Base-by-base conservation (phyloP, 2,797 vertebrate species). In the Muscicapa striata region DNA sequence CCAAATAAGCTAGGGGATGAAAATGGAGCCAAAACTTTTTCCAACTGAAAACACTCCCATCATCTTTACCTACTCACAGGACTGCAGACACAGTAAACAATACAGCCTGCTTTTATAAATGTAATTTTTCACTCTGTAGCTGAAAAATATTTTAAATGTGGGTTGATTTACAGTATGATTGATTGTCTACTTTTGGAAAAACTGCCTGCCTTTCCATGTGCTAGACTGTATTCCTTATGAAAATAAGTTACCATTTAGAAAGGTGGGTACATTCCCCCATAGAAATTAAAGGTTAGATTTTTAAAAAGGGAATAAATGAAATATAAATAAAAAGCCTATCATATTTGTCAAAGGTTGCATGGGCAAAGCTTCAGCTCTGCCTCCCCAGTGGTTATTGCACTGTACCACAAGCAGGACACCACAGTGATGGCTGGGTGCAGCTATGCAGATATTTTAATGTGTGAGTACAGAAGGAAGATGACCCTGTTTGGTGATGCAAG, bases 311-410 rank as follows among this genome's bases (percentile, higher is more conserved):
- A 54, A 11, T 20, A 78, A 78, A 58, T 34, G 0, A 68, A 70
- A 69, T n/a, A 58, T 5, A 76, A 58, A 46, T 20, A 11, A 43
- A 59, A 17, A 5, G 0, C 0, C 3, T 20, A 11, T 32, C 11
- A 30, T 40, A 72, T 75, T 67, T 76, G 17, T 51, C 32, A 67
- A n/a, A 51, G 7, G 5, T 43, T 73, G 38, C 21, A 16, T 6
- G 5, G 24, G 6, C 27, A 58, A 82, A 68, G 4, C 8, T 64
- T 81, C 51, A 15, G 4, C 54, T 84, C 32, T 54, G 14, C 48
- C 48, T 48, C 70, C 18, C 34, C 13, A 15, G 12, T 27, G 19
- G 11, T 78, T 58, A 59, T 24, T 41, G 26, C 27, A 34, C 45
- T n/a, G 19, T 13, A 7, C 9, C 27, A 40, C 15, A 52, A 45